These are phyloP conservation scores for Ptilorrhoa leucosticta DNA, from an alignment of 2,113 vertebrate species.

Conservation along the genomic window DNA sequence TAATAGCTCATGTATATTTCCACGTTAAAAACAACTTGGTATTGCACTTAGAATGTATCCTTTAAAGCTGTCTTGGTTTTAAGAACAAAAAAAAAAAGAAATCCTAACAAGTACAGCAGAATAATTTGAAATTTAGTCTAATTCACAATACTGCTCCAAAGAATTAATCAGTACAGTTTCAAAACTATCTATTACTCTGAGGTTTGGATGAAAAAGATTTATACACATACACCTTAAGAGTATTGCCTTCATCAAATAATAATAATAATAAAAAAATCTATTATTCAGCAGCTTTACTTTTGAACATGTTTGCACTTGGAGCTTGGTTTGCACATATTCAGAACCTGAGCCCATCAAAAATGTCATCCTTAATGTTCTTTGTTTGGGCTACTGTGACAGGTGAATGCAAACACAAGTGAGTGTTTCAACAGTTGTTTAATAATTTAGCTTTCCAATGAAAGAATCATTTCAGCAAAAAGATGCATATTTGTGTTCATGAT, in stretches of 20 bases:
- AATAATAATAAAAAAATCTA: not conserved
- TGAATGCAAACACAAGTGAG: not conserved
- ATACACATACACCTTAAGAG: not conserved
- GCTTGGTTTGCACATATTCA: not conserved
- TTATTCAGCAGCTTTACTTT: slow-evolving; percentile 6
- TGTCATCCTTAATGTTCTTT: not conserved
- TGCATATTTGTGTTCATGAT: not conserved
- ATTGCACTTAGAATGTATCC: slow-evolving; percentile 41
- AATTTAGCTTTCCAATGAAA: not conserved
- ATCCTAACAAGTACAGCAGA: not conserved
- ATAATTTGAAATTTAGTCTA: not conserved
- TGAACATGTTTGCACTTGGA: not conserved
- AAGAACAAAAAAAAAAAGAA: not conserved
- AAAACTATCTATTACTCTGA: not conserved
- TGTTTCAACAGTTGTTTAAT: not conserved
- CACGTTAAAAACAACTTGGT: not conserved
- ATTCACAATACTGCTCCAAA: not conserved
- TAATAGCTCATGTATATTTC: not conserved
- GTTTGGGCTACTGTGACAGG: not conserved
- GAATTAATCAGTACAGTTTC: not conserved
- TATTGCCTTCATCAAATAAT: not conserved
- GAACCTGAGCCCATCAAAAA: not conserved
- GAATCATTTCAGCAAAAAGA: not conserved
- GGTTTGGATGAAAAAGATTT: not conserved
- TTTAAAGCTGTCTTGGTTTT: slow-evolving; percentile 49